Base-by-base conservation (phyloP, 1,140 invertebrate species). In the Bombus waltoni region DNA sequence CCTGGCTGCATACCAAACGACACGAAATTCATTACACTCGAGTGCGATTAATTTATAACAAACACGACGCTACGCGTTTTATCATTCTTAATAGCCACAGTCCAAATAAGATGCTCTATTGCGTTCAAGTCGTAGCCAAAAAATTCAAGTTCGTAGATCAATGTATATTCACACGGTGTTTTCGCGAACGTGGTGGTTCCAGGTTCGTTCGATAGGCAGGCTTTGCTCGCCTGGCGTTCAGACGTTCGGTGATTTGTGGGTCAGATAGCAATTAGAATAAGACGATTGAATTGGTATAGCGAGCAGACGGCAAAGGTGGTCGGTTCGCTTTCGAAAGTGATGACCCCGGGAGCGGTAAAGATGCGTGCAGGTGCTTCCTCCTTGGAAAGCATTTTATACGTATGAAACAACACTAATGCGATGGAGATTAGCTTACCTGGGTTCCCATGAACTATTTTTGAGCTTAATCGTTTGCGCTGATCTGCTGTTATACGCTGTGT, bases 391-490 rank as follows among this genome's bases (percentile, higher is more conserved):
- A 88, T 88, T 90, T 90, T 90, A 90, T 90, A 90, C 83, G 80
- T 90, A 88, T 88, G 88, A 76, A 88, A 90, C 86, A 90, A 90
- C 92, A 87, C 92, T 90, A 89, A 91, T 89, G 89, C 89, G 90
- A 92, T 91, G 88, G 89, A 93, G 90, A 94, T 92, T 92, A 92
- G 91, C 88, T 87, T 87, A 81, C 84, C 86, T 92, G 87, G 87
- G 92, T 94, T 94, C 94, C 92, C 94, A 94, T 94, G 93, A 90
- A 91, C 93, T 94, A 94, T 94, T 94, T 94, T 94, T 92, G 92
- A 92, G 92, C 91, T 93, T 93, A 92, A 94, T 94, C 92, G 91
- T 92, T 66, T 91, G 92, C 91, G 93, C 90, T 93, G 94, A 94
- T 94, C 94, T 93, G 91, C 92, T 91, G 89, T 90, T 88, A 88